Evolutionary conservation across 2,113 vertebrate species (phyloP), one percentile per base, ranked within the genome.

Genomic region (Scatophagus argus): DNA sequence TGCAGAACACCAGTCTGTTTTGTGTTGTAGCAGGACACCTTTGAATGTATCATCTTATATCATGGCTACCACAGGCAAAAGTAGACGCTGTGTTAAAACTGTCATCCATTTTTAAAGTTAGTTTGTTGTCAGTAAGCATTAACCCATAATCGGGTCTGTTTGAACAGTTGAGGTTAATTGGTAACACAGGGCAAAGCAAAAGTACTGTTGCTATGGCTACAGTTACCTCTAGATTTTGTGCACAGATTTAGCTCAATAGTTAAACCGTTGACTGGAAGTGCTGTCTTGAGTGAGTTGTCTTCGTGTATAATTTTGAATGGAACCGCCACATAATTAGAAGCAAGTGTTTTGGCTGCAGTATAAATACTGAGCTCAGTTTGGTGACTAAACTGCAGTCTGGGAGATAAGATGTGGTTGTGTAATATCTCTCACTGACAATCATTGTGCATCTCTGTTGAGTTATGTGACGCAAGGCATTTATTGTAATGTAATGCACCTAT

Each of bases 341-440:
- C 19, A 52, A 51, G 4, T 21, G 32, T 44, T 54, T 43, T 47
- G 32, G 52, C 31, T 21, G 14, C n/a, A n/a, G n/a, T 21, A 21
- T 34, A 68, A 59, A 32, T 43, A 19, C 13, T 59, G 59, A 36
- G 47, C 47, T 36, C 21, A 69, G 27, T 39, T 65, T 46, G 31
- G 51, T 62, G 32, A 3, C 32, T n/a, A 65, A 21, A 70, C 25
- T 34, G 31, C 70, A 43, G 43, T 49, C 54, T 51, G 49, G 49
- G 52, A 66, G 39, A 78, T 73, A 41, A 75, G 25, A 70, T 78
- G 23, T 54, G 79, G 36, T 61, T 68, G 34, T 68, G 56, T 78
- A 72, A 62, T 73, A 62, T 59, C 31, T 84, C 64, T 52, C 55
- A 47, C 25, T 43, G 41, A 67, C 71, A 59, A 52, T n/a, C n/a